Percentiles rank a stretch among this genome's conserved stretches.
Evolutionary conservation across 2,888 invertebrate species (phyloP).

Genomic region (Campaea margaritaria): DNA sequence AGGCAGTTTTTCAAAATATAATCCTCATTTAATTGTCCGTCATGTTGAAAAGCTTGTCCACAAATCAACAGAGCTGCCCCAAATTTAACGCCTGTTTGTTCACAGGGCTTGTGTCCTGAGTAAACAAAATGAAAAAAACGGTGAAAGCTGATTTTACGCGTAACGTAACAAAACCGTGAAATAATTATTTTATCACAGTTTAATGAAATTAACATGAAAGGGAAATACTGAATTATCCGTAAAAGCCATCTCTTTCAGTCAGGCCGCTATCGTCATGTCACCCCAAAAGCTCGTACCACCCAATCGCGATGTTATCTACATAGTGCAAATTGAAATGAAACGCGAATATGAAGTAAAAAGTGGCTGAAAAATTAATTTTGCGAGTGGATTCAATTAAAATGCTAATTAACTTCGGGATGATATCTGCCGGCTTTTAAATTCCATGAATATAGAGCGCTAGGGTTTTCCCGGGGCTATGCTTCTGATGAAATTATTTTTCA

Average conservation of each 20-base stretch:
- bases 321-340: slow-evolving; percentile 25
- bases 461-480: slow-evolving; percentile 1
- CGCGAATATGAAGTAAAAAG: slow-evolving; percentile 25
- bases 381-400: slow-evolving; percentile 64
- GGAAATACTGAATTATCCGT: background rate
- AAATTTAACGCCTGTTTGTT: slow-evolving; percentile 16
- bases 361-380: slow-evolving; percentile 47
- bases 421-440: slow-evolving; percentile 47
- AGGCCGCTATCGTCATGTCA: background rate
- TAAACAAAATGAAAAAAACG: slow-evolving; percentile 18
- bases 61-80: slow-evolving; percentile 20
- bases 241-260: background rate
- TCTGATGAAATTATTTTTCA: background rate
- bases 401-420: slow-evolving; percentile 57
- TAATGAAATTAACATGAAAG: background rate
- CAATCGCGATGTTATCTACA: slow-evolving; percentile 23
- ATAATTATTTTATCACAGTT: background rate
- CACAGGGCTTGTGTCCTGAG: slow-evolving; percentile 14
- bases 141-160: slow-evolving; percentile 13
- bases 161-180: background rate
- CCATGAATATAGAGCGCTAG: slow-evolving; percentile 42
- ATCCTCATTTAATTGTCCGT: slow-evolving; percentile 10
- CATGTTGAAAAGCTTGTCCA: slow-evolving; percentile 21
- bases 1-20: slow-evolving; percentile 4
- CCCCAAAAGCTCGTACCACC: slow-evolving; percentile 11